phyloP scores from a whole-genome alignment of 2,888 invertebrate genomes.

The Pandemis heparana region DNA sequence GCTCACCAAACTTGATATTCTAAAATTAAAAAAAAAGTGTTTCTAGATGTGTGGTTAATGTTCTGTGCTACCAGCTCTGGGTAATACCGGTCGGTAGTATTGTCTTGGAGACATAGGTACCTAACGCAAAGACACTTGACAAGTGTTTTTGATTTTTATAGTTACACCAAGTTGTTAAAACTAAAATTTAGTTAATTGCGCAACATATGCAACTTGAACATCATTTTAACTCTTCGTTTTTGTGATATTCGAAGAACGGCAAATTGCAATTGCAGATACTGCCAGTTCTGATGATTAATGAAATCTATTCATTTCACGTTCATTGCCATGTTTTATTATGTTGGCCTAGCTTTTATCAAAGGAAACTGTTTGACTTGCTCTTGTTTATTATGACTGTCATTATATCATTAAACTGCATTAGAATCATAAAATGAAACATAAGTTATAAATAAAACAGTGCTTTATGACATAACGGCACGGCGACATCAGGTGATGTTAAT shows the following conservation, averaged over 20 bases:
- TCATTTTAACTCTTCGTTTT: too few relatives aligned
- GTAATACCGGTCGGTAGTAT: too few relatives aligned
- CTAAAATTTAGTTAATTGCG: too few relatives aligned
- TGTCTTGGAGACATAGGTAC: too few relatives aligned
- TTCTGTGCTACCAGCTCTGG: too few relatives aligned
- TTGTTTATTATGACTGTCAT: background rate
- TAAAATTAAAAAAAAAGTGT: too few relatives aligned
- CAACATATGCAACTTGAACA: too few relatives aligned
- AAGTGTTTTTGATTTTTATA: too few relatives aligned
- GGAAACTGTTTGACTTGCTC: background rate
- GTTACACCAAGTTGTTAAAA: too few relatives aligned
- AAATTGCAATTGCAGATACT: background rate
- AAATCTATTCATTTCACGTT: background rate
- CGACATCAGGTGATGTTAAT: background rate
- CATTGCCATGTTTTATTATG: background rate
- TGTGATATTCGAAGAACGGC: background rate
- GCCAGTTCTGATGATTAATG: background rate
- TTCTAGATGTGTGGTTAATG: too few relatives aligned
- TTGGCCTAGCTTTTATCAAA: background rate
- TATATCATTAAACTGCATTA: constrained; percentile 4
- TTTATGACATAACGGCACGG: background rate
- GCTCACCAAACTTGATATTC: too few relatives aligned
- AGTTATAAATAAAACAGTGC: background rate
- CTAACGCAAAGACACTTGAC: too few relatives aligned
- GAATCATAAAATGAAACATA: background rate